Evolutionary conservation across 30 jellyfish, hydroid and myxozoan genomes (phyloP).

Genomic region (Phacellophora camtschatica): DNA sequence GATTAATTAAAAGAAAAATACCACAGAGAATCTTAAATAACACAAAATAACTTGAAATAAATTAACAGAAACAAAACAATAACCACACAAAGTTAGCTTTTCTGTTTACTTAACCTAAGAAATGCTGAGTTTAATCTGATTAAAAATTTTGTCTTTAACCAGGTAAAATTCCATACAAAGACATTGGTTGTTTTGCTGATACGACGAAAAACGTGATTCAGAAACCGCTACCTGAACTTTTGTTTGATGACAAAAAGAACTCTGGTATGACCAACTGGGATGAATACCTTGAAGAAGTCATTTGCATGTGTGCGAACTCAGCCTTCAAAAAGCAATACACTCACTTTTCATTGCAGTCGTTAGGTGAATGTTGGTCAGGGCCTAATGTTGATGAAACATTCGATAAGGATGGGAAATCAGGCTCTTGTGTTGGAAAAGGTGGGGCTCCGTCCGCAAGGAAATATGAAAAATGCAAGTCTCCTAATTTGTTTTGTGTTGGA

Average conservation of each 20-base stretch:
- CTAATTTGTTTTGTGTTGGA: slow-evolving; percentile 82
- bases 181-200: slow-evolving; percentile 91
- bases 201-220: slow-evolving; percentile 39
- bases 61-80: too few species aligned
- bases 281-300: slow-evolving; percentile 81
- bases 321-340: slow-evolving; percentile 76
- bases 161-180: slow-evolving; percentile 78
- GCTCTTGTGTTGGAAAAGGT: slow-evolving; percentile 84
- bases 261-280: slow-evolving; percentile 73
- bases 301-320: slow-evolving; percentile 89
- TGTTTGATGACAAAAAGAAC: slow-evolving; percentile 85
- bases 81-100: too few species aligned
- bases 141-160: neutral
- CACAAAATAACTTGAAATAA: too few species aligned
- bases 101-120: too few species aligned
- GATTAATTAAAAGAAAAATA: too few species aligned
- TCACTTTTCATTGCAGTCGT: slow-evolving; percentile 79
- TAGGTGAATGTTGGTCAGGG: slow-evolving; percentile 87
- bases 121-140: too few species aligned
- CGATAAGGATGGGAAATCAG: slow-evolving; percentile 76
- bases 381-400: slow-evolving; percentile 81
- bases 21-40: too few species aligned
- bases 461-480: slow-evolving; percentile 61
- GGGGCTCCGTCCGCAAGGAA: slow-evolving; percentile 76
- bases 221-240: slow-evolving; percentile 77